Conservation (phyloP, 2,888 invertebrate species). For the Serrognathus titanus region DNA sequence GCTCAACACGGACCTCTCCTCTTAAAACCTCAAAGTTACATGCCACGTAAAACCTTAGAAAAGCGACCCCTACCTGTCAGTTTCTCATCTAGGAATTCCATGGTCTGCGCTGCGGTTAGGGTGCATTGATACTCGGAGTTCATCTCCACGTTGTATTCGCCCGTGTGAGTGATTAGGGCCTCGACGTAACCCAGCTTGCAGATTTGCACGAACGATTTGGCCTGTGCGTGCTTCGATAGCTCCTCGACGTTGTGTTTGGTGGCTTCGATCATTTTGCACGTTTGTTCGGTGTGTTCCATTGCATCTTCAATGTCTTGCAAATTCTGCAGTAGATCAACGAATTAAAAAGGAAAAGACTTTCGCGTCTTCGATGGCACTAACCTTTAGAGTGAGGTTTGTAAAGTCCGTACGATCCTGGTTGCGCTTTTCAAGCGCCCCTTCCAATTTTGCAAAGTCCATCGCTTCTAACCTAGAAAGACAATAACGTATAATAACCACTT, state of each 20-base stretch:
- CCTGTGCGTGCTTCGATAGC: conserved; percentile 11
- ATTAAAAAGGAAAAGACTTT: neutral
- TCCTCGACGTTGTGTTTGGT: conserved; percentile 8
- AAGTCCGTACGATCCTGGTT: no score
- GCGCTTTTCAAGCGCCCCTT: no score
- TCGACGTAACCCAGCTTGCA: conserved; percentile 12
- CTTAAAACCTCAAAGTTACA: neutral
- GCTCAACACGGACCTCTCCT: neutral
- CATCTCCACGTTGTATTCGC: conserved; percentile 16
- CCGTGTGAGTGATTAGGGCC: conserved; percentile 13
- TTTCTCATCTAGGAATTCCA: conserved; percentile 15
- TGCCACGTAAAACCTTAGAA: neutral
- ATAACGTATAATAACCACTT: no score
- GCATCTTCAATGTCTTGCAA: conserved; percentile 2
- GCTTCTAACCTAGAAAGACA: no score
- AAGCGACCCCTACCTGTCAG: neutral
- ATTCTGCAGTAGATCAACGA: neutral
- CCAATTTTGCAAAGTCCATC: no score
- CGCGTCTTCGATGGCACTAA: no score
- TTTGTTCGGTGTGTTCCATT: neutral
- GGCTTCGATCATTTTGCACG: neutral
- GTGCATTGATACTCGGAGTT: conserved; percentile 16
- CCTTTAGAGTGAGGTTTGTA: no score
- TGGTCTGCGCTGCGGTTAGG: conserved; percentile 14
- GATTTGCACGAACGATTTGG: conserved; percentile 8